Percentiles rank a stretch among this genome's conserved stretches.
Conservation (phyloP, 2,888 invertebrate genomes). For the Stenodema calcarata region DNA sequence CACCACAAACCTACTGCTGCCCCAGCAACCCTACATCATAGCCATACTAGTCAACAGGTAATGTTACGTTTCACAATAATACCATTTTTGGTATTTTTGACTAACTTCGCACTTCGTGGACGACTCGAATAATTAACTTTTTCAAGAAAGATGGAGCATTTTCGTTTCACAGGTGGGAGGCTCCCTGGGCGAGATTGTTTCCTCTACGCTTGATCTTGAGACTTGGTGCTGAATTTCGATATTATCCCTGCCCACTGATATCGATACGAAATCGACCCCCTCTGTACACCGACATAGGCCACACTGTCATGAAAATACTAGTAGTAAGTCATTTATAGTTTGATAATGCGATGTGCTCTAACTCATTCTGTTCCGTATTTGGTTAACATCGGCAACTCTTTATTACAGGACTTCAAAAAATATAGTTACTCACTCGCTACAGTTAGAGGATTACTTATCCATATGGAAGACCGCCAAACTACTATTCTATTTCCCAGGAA, state of each 20-base stretch:
- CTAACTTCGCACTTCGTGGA: no score
- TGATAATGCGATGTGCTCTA: no score
- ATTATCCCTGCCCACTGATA: conserved; percentile 84
- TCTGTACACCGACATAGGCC: conserved; percentile 84
- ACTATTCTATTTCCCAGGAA: conserved; percentile 78
- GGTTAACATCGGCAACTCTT: not conserved
- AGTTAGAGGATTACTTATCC: conserved; percentile 78
- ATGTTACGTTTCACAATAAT: no score
- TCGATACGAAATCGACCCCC: conserved; percentile 78
- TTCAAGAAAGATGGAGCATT: conserved; percentile 56
- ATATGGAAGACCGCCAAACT: conserved; percentile 82
- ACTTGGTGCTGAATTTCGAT: conserved; percentile 83
- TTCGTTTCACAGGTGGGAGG: conserved; percentile 68
- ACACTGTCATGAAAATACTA: conserved; percentile 85
- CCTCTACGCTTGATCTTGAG: conserved; percentile 76
- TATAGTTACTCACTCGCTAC: conserved; percentile 80
- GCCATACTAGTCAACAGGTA: conserved; percentile 74
- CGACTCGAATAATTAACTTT: no score
- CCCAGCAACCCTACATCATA: conserved; percentile 76
- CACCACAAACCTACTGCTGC: conserved; percentile 75
- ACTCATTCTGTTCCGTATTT: not conserved
- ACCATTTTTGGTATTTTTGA: no score
- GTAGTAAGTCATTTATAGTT: conserved; percentile 63
- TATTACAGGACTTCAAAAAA: conserved; percentile 76
- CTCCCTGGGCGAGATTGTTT: conserved; percentile 83